Percentiles rank a stretch among this genome's conserved stretches.
phyloP scores from a whole-genome alignment of 2,888 invertebrate genomes.

The Lottia gigantea region DNA sequence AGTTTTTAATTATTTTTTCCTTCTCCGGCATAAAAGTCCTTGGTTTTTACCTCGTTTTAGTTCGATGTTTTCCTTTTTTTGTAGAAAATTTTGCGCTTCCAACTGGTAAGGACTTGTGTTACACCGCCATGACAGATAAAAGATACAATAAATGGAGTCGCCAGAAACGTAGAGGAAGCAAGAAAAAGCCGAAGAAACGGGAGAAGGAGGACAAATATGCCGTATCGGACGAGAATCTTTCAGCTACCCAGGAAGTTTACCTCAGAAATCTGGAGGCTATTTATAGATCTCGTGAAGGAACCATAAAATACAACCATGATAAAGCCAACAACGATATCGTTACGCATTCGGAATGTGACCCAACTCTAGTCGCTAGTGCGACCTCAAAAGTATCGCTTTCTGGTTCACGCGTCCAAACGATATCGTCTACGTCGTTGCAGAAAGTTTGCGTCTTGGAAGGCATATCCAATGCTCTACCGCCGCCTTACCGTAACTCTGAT shows the following conservation, averaged over 20 bases:
- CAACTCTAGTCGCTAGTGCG: too few species aligned
- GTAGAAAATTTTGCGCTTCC: slow-evolving; percentile 18
- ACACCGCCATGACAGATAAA: slow-evolving; percentile 27
- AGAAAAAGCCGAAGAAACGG: neutral
- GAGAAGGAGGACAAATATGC: neutral
- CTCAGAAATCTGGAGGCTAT: neutral
- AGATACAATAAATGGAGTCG: slow-evolving; percentile 34
- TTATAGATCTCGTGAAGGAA: neutral
- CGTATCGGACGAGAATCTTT: neutral
- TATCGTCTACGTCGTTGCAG: too few species aligned
- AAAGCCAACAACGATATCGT: too few species aligned
- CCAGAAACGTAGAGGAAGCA: slow-evolving; percentile 19
- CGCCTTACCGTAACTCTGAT: too few species aligned
- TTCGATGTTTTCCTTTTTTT: neutral
- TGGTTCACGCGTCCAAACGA: too few species aligned
- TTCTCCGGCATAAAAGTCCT: too few species aligned
- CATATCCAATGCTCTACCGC: too few species aligned
- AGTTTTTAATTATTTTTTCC: too few species aligned
- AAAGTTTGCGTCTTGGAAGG: too few species aligned
- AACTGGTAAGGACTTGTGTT: slow-evolving; percentile 19
- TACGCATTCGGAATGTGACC: too few species aligned
- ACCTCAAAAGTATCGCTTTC: too few species aligned
- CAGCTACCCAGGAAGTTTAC: neutral
- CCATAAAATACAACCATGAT: neutral
- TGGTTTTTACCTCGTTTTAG: too few species aligned